Evolutionary conservation across 2,797 vertebrate genomes (phyloP).

Genomic region (Rhincodon typus): DNA sequence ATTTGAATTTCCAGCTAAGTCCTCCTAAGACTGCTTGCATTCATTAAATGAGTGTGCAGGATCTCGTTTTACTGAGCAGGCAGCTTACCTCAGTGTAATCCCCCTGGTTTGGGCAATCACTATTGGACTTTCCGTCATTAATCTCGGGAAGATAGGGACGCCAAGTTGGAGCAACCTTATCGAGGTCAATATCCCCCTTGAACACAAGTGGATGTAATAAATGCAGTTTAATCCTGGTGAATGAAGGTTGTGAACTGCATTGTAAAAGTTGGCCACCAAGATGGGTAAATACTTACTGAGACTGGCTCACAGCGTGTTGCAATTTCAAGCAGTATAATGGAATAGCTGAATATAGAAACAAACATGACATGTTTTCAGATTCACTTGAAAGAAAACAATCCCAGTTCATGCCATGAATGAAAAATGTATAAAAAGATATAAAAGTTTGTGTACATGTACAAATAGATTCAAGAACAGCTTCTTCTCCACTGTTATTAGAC

Average conservation of each 20-base stretch:
- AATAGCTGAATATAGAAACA: conserved; percentile 54
- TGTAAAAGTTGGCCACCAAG: background rate
- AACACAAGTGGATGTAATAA: background rate
- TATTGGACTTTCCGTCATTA: conserved; percentile 56
- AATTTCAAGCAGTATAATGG: conserved; percentile 65
- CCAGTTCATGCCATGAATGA: background rate
- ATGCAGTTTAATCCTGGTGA: background rate
- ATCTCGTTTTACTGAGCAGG: no score
- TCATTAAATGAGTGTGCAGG: background rate
- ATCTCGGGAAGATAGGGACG: conserved; percentile 59
- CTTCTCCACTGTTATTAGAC: no score
- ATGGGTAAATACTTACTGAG: conserved; percentile 49
- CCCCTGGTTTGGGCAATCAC: conserved; percentile 56
- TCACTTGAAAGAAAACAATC: background rate
- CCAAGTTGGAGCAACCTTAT: conserved; percentile 58
- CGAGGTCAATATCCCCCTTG: conserved; percentile 55
- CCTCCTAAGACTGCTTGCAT: no score
- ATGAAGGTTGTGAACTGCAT: background rate
- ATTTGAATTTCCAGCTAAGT: background rate
- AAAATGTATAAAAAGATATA: background rate
- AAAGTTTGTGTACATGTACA: no score
- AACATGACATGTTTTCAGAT: background rate
- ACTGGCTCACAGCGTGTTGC: conserved; percentile 60
- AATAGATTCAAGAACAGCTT: no score
- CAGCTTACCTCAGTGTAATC: conserved; percentile 61